Base-by-base conservation (phyloP, 2,113 vertebrate species). In the Tychaedon coryphoeus region DNA sequence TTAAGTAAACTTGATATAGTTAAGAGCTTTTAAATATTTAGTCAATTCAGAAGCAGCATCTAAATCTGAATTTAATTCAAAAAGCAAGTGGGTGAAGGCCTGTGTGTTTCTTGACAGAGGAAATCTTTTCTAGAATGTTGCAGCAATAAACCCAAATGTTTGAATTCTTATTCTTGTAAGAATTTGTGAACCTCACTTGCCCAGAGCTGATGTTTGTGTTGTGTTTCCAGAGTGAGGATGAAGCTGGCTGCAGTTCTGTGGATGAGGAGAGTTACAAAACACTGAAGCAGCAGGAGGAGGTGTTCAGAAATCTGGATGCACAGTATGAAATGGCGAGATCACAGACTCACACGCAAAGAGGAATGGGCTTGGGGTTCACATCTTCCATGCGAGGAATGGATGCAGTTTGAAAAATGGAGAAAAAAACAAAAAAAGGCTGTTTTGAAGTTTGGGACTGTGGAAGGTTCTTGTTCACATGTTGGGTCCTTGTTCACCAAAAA, bases 311-410 rank as follows among this genome's bases (percentile, higher is more conserved):
- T 92, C 97, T 99, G 51, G 99, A 99, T 81, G 99, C 99, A 86
- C 99, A 99, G 96, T 99, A 99, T 14, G 99, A 99, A 96, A 99
- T 99, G 99, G 99, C 99, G 31, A 98, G 99, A 79, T 99, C 99
- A 86, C 99, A 99, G 93, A 99, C 99, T 12, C 99, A 99, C 97
- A 99, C 99, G 2, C 99, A 99, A 84, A 98, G 99, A 96, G 99
- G 99, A 94, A 99, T 99, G 99, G 99, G 99, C n/a, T 98, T 99
- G n/a, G 99, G 99, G 24, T 99, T 99, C 92, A 98, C 98, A 38
- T 99, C 99, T 70, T 99, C 99, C 6, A 99, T 99, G 96, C 97
- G 99, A 95, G 99, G 99, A 96, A 99, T 99, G 99, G 99, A 99
- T 95, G 93, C 99, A n/a, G 97, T 99, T 93, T 99, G 98, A 98